phyloP scores from a whole-genome alignment of 1,140 invertebrate species.

The Macrobrachium nipponense region DNA sequence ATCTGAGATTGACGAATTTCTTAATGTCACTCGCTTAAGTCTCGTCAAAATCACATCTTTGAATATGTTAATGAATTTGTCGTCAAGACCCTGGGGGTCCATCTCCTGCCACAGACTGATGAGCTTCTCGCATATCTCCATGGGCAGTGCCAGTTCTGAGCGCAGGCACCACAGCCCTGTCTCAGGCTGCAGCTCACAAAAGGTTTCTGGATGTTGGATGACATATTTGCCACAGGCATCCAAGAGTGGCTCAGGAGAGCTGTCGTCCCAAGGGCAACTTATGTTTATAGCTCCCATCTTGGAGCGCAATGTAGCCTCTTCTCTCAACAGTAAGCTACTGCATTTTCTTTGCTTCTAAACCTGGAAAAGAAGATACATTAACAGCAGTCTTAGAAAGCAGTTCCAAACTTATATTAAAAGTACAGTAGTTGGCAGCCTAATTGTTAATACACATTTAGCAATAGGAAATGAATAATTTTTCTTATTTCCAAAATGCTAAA shows the following conservation, averaged over 20 bases:
- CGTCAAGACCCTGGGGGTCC: slow-evolving; percentile 66
- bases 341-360: slow-evolving; percentile 24
- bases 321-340: neutral
- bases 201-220: slow-evolving; percentile 44
- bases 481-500: too few relatives aligned
- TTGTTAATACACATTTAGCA: neutral
- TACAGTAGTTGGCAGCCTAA: neutral
- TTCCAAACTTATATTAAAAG: neutral
- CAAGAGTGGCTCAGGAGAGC: slow-evolving; percentile 40
- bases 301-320: neutral
- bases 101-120: slow-evolving; percentile 72
- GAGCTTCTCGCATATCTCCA: slow-evolving; percentile 80
- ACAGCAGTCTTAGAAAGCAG: neutral
- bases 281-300: slow-evolving; percentile 35
- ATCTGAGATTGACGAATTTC: slow-evolving; percentile 79
- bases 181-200: slow-evolving; percentile 30
- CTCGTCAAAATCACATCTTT: slow-evolving; percentile 76
- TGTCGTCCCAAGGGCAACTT: slow-evolving; percentile 49
- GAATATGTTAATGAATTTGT: slow-evolving; percentile 79
- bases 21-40: slow-evolving; percentile 78
- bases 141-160: slow-evolving; percentile 75
- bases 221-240: slow-evolving; percentile 49
- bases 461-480: neutral
- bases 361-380: slow-evolving; percentile 19
- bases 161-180: slow-evolving; percentile 66